Evolutionary conservation across 2,888 invertebrate species (phyloP), one percentile per base, ranked within the genome.

Genomic region (Nymphalis c-album): DNA sequence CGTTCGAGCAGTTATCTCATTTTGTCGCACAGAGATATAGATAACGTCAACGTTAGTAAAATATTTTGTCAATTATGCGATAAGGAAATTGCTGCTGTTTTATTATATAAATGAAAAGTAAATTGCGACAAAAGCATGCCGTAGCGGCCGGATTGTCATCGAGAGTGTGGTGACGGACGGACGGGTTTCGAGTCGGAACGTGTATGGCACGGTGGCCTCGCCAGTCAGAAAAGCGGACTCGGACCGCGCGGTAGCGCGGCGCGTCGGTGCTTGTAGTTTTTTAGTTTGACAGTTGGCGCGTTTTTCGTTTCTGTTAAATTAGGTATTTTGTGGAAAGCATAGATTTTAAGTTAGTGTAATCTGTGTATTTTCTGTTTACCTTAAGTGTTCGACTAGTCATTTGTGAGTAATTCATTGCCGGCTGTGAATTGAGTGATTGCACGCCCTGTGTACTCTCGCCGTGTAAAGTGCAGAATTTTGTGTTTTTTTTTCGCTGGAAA

Each of bases 281-380:
- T 91, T 91, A 90, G 89, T 88, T 91, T 92, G 91, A 91, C 91
- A 91, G 88, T 92, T 91, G 91, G 90, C 91, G 91, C 90, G 90
- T 86, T 91, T 90, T 91, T 89, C 85, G 85, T 89, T 91, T 86
- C 81, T 75, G 84, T 88, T 86, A 77, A 84, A 82, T 81, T 84
- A 82, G 80, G 80, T 84, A 85, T 81, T 84, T 87, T 85, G 83
- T 89, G 87, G 81, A 90, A 91, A 88, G 85, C 90, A 91, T 92
- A 90, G 90, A 90, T 90, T 90, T 85, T 90, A 89, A 84, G 87
- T 85, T 87, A 85, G 91, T 90, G 91, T 87, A 91, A 90, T 90
- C 90, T 88, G 89, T 91, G 91, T 89, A 84, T 88, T 89, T 91
- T 90, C 89, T 85, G 82, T 86, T 84, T 82, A 83, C 84, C 80